These are phyloP conservation scores for Etheostoma perlongum DNA, from an alignment of 2,797 vertebrate species.

Conservation along the genomic window DNA sequence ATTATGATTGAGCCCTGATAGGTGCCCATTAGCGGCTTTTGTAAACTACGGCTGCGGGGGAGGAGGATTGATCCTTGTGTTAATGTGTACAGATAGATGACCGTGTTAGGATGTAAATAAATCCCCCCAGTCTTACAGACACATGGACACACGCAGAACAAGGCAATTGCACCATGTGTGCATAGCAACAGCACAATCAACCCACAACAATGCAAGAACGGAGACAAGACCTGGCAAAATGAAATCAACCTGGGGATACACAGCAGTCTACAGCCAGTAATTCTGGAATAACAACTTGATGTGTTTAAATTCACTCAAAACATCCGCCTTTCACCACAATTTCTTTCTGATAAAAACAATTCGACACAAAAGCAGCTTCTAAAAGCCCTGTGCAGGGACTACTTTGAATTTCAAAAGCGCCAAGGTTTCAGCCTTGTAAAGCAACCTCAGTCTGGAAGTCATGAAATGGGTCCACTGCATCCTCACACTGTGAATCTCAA, in stretches of 20 bases:
- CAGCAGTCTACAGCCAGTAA: slow-evolving; percentile 18
- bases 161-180: slow-evolving; percentile 36
- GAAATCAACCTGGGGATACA: slow-evolving; percentile 17
- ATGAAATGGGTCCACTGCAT: slow-evolving; percentile 11
- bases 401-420: slow-evolving; percentile 24
- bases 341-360: slow-evolving; percentile 11
- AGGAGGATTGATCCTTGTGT: slow-evolving; percentile 75
- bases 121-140: slow-evolving; percentile 35
- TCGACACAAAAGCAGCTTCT: slow-evolving; percentile 28
- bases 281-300: slow-evolving; percentile 1
- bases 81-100: slow-evolving; percentile 81
- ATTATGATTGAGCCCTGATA: slow-evolving; percentile 82
- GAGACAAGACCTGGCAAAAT: slow-evolving; percentile 38
- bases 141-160: slow-evolving; percentile 35
- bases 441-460: slow-evolving; percentile 3
- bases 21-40: slow-evolving; percentile 76
- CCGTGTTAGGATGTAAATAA: slow-evolving; percentile 68
- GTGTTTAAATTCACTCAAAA: slow-evolving; percentile 33
- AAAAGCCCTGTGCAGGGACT: background rate
- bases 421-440: slow-evolving; percentile 49
- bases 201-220: slow-evolving; percentile 51
- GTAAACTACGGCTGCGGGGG: slow-evolving; percentile 79
- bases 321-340: background rate
- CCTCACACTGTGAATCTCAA: background rate
- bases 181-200: slow-evolving; percentile 72